Evolutionary conservation across 37 sponge, comb jelly and placozoan species (phyloP).

Genomic region (Axinella damicornis): DNA sequence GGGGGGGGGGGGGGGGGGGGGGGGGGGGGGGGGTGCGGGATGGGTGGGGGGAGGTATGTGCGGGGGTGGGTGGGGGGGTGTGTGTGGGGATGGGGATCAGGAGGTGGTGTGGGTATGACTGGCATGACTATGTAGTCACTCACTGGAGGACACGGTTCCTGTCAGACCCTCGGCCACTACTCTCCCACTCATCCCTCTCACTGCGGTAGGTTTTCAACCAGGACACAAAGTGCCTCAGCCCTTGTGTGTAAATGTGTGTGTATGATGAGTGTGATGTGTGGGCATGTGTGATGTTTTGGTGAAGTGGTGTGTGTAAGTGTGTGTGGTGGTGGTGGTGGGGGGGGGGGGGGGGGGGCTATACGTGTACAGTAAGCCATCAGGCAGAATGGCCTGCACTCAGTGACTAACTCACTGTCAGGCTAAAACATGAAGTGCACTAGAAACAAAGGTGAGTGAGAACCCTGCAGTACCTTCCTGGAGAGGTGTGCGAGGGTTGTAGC

Average conservation of each 20-base stretch:
- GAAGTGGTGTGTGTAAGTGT: too few relatives aligned
- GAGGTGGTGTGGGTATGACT: not conserved
- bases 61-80: not conserved
- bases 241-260: too few relatives aligned
- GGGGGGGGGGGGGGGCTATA: not conserved
- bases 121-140: not conserved
- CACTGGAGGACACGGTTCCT: not conserved
- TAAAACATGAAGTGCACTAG: too few relatives aligned
- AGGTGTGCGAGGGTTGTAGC: slow-evolving; percentile 32
- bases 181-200: not conserved
- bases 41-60: not conserved
- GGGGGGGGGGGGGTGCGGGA: too few relatives aligned
- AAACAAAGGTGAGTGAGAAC: too few relatives aligned
- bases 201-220: slow-evolving; percentile 54
- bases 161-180: not conserved
- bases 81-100: too few relatives aligned
- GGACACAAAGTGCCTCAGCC: slow-evolving; percentile 52
- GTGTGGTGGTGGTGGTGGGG: too few relatives aligned
- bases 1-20: not conserved
- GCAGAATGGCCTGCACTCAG: not conserved
- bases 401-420: too few relatives aligned
- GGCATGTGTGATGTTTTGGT: too few relatives aligned
- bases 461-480: slow-evolving; percentile 53
- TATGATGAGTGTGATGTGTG: too few relatives aligned
- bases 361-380: not conserved